Conservation (phyloP, 2,797 vertebrate species). For the Rhadinocentrus ornatus region DNA sequence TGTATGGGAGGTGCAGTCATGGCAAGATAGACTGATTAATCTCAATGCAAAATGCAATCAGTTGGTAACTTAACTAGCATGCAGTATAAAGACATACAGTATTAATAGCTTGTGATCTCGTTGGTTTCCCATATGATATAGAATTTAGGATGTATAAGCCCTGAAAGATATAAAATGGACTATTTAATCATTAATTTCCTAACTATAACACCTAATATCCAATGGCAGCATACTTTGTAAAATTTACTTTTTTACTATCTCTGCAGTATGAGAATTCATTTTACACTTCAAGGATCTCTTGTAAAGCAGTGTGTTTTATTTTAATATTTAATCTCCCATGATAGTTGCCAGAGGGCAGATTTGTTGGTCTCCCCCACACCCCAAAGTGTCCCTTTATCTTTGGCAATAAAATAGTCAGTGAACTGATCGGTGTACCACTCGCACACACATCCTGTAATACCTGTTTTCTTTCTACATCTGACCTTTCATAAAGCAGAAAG, state of each 20-base stretch:
- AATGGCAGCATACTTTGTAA: background rate
- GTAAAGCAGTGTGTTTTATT: conserved; percentile 20
- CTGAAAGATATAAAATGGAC: background rate
- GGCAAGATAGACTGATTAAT: background rate
- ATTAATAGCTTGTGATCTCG: background rate
- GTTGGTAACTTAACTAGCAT: background rate
- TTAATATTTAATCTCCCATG: conserved; percentile 39
- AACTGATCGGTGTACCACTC: background rate
- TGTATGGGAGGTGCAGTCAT: background rate
- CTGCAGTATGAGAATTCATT: conserved; percentile 14
- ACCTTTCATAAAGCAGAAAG: background rate
- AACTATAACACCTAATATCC: conserved; percentile 17
- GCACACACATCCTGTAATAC: background rate
- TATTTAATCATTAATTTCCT: conserved; percentile 8
- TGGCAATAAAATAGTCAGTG: background rate
- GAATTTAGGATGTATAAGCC: background rate
- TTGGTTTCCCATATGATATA: background rate
- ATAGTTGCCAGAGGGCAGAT: conserved; percentile 12
- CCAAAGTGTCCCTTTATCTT: conserved; percentile 8
- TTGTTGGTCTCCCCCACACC: conserved; percentile 25
- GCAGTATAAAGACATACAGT: background rate
- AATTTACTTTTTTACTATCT: conserved; percentile 1
- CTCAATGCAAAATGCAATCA: background rate
- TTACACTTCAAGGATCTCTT: conserved; percentile 27
- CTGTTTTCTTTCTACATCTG: background rate